Evolutionary conservation across 2,797 vertebrate genomes (phyloP).

Genomic region (Esox masquinongy): DNA sequence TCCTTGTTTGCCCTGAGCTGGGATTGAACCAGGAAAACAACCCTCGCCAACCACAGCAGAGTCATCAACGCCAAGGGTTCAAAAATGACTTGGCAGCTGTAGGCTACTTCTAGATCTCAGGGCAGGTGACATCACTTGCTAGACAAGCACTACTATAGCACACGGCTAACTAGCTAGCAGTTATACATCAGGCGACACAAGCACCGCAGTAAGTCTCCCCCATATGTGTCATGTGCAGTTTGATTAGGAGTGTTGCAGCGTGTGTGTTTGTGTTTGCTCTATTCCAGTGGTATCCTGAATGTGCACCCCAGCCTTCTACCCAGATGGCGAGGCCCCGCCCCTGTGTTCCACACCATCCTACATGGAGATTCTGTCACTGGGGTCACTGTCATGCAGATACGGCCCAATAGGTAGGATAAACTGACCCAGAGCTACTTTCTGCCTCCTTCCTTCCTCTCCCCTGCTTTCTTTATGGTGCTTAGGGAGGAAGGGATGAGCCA

Average conservation of each 20-base stretch:
- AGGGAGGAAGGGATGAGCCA: not conserved
- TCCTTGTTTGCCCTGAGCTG: not conserved
- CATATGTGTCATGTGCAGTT: not conserved
- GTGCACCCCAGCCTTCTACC: slow-evolving; percentile 94
- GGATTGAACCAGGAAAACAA: not conserved
- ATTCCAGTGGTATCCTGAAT: slow-evolving; percentile 86
- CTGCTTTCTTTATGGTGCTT: not conserved
- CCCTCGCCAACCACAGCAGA: not conserved
- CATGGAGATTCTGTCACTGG: slow-evolving; percentile 85
- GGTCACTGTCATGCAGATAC: slow-evolving; percentile 93
- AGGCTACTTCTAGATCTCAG: not conserved
- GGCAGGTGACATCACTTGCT: not conserved
- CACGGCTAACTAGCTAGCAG: not conserved
- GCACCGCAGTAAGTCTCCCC: not conserved
- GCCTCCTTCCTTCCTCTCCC: not conserved
- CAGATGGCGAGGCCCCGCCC: slow-evolving; percentile 91
- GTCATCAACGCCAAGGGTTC: not conserved
- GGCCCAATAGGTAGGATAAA: slow-evolving; percentile 80
- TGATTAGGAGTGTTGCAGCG: not conserved
- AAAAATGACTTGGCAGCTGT: not conserved
- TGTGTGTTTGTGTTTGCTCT: not conserved
- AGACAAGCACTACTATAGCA: not conserved
- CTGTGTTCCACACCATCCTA: slow-evolving; percentile 87
- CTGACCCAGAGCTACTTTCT: not conserved
- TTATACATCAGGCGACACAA: not conserved